A percentile compares a stretch with the other conserved stretches of the same genome.
Conservation (phyloP, 1,140 invertebrate species). For the Drosophila kohkoa region DNA sequence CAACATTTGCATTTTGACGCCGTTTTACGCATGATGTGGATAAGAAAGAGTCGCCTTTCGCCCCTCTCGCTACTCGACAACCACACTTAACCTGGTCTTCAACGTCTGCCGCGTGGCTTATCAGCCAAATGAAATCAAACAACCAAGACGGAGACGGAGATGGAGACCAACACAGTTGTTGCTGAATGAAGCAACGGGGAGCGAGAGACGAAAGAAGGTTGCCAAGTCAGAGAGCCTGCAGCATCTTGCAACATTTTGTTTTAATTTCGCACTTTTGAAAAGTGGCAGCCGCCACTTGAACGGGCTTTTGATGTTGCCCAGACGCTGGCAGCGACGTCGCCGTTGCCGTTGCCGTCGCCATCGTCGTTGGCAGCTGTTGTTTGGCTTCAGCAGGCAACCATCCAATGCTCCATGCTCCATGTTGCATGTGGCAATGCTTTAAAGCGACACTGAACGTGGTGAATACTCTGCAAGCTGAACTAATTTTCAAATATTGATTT, state of each 20-base stretch:
- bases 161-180: slow-evolving; percentile 7
- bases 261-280: slow-evolving; percentile 80
- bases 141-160: slow-evolving; percentile 39
- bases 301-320: slow-evolving; percentile 75
- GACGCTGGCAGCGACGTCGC: slow-evolving; percentile 37
- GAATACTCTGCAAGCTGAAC: not conserved
- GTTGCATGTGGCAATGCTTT: slow-evolving; percentile 5
- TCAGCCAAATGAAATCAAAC: slow-evolving; percentile 73
- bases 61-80: not conserved
- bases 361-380: slow-evolving; percentile 43
- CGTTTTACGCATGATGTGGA: slow-evolving; percentile 76
- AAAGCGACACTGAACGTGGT: not conserved
- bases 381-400: slow-evolving; percentile 35
- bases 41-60: slow-evolving; percentile 26
- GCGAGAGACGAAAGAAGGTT: not conserved
- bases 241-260: slow-evolving; percentile 83
- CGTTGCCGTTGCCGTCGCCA: slow-evolving; percentile 1
- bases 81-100: slow-evolving; percentile 13
- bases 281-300: slow-evolving; percentile 76
- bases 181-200: not conserved
- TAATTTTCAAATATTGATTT: no score
- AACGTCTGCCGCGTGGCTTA: slow-evolving; percentile 56
- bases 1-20: slow-evolving; percentile 80
- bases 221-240: slow-evolving; percentile 56
- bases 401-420: slow-evolving; percentile 11